Conservation (phyloP, 2,113 vertebrate genomes). For the Varanus salvator region DNA sequence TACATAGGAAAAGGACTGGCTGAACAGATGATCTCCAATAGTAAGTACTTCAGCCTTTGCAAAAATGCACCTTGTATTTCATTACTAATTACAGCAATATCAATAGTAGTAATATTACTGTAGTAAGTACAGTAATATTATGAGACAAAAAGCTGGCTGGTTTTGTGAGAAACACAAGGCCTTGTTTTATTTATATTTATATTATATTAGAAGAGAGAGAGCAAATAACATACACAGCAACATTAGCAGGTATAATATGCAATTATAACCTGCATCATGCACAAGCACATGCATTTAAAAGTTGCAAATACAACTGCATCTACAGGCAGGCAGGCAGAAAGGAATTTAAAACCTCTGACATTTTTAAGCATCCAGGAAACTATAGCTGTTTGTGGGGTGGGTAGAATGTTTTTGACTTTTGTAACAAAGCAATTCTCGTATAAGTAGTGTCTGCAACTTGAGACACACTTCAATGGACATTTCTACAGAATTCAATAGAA, state of each 20-base stretch:
- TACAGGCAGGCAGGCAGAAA: too few species aligned
- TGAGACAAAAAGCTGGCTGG: not conserved
- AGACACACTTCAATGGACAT: constrained; percentile 26
- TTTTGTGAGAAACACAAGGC: constrained; percentile 7
- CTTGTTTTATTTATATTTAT: not conserved
- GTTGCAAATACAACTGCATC: too few species aligned
- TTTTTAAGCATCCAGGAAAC: not conserved
- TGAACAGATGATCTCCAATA: not conserved
- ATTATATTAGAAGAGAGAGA: not conserved
- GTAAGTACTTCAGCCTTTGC: not conserved
- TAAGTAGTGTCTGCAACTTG: not conserved
- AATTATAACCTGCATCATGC: constrained; percentile 9
- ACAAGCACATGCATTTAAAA: not conserved
- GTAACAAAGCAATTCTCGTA: constrained; percentile 10
- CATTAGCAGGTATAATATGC: not conserved
- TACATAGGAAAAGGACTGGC: not conserved
- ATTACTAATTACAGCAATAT: constrained; percentile 4
- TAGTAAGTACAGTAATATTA: not conserved
- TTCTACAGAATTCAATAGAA: not conserved
- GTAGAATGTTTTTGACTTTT: not conserved
- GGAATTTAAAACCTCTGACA: constrained; percentile 20
- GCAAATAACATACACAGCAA: too few species aligned
- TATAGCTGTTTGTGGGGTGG: not conserved
- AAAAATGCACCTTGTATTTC: not conserved
- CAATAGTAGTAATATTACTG: not conserved